Conservation (phyloP, 2,113 vertebrate species). For the Petrocephalus zakoni region DNA sequence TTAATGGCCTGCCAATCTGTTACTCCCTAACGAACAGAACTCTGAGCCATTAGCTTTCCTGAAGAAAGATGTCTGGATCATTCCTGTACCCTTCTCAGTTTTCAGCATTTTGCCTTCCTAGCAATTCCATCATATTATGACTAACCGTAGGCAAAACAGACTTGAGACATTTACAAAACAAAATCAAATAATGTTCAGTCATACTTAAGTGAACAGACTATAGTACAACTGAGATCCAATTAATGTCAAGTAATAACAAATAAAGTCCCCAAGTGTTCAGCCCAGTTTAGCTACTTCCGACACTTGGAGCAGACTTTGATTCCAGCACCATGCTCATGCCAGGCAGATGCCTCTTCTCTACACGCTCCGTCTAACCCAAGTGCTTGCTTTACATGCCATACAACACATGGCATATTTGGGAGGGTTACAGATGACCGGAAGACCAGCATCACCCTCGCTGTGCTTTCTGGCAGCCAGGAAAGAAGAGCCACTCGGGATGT, state of each 20-base stretch:
- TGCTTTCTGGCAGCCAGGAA: neutral
- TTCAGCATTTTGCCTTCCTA: neutral
- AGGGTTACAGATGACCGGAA: neutral
- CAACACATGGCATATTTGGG: neutral
- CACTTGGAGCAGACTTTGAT: neutral
- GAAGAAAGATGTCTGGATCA: neutral
- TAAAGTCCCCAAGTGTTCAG: neutral
- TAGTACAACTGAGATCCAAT: neutral
- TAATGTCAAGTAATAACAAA: neutral
- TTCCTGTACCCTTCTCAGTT: neutral
- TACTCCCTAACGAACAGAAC: neutral
- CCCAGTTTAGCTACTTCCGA: neutral
- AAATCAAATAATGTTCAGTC: neutral
- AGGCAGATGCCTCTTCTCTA: neutral
- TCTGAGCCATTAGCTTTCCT: neutral
- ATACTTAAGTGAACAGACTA: neutral
- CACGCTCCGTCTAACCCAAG: neutral
- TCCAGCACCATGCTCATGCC: neutral
- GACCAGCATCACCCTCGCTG: neutral
- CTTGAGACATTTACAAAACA: neutral
- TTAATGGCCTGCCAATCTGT: neutral
- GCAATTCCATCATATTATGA: neutral
- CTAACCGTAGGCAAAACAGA: neutral
- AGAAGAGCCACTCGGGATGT: neutral
- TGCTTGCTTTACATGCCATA: neutral